Evolutionary conservation across 1,140 invertebrate genomes (phyloP).

Genomic region (Stegodyphus mimosarum): DNA sequence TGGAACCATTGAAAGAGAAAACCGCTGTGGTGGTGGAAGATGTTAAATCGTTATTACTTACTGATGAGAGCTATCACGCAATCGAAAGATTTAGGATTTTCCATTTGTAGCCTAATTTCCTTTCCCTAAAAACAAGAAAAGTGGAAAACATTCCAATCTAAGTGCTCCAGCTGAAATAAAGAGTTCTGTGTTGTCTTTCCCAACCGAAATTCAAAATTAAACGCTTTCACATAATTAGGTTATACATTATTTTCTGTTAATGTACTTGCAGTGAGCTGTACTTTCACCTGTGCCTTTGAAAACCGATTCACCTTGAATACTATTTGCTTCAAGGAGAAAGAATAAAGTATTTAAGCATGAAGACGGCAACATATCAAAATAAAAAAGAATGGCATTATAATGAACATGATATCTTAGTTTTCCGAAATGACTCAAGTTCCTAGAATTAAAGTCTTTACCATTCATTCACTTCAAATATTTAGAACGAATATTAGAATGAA

Average conservation of each 20-base stretch:
- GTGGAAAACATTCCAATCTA: constrained; percentile 18
- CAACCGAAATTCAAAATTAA: constrained; percentile 30
- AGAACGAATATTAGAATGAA: no score
- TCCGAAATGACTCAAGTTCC: no score
- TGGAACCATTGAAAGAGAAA: background rate
- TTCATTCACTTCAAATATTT: no score
- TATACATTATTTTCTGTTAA: constrained; percentile 2
- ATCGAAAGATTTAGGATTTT: constrained; percentile 42
- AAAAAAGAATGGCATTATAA: no score
- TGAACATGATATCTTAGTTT: no score
- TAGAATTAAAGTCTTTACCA: no score
- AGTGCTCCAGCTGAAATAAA: constrained; percentile 12
- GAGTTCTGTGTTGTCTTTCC: background rate
- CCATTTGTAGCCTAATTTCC: constrained; percentile 40
- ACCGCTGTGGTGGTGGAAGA: constrained; percentile 2
- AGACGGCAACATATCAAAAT: no score
- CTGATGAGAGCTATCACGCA: constrained; percentile 48
- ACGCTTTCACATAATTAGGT: constrained; percentile 20
- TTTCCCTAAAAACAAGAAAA: constrained; percentile 18
- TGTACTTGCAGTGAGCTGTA: no score
- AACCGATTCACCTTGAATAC: no score
- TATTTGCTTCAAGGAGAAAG: no score
- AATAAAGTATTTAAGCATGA: no score
- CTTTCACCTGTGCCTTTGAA: no score
- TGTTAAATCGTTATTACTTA: constrained; percentile 53